Base-by-base conservation (phyloP, 2,888 invertebrate genomes). In the Amblyjoppa fuscipennis region DNA sequence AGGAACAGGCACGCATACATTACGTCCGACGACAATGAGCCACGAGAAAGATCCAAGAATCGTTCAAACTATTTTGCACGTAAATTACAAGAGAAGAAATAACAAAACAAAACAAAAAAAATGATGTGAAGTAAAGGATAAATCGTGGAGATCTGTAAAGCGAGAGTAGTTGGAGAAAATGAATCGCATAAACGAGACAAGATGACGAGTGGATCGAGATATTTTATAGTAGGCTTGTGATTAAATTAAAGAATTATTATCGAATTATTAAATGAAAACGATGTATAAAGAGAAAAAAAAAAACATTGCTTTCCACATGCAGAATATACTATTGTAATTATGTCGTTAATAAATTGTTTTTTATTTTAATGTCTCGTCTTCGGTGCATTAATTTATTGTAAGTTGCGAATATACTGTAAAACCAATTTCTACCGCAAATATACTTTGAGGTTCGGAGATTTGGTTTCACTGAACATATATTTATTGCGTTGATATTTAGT, bases 301-400 rank as follows among this genome's bases (percentile, higher is more conserved):
- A 74, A 83, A 89, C 90, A 91, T 91, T 91, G 92, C 92, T 93
- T 92, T 91, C 91, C 92, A 92, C 89, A 90, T 90, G 90, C 89
- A 90, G 90, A 92, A 92, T 90, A 92, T 91, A 90, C 90, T 91
- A 93, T 92, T 93, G 92, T 93, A 92, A 92, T 92, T 92, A 93
- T 92, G 91, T 91, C 93, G 93, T 92, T 93, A 93, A 93, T 93
- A 92, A 93, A 93, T 93, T 92, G 93, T 93, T 93, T 93, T 93
- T 93, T 93, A 91, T 92, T 92, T 92, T 93, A 91, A 87, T 76
- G 71, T 74, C 64, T 73, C 69, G 70, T 51, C 73, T 83, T 68
- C 49, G 34, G 61, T 64, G 75, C 13, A 70, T 64, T 59, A 13
- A 34, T 76, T 76, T n/a, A 13, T 73, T 68, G 3, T 38, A 49